A percentile compares a stretch with the other conserved stretches of the same genome.
Evolutionary conservation across 2,888 invertebrate species (phyloP).

Genomic region (Nezara viridula): DNA sequence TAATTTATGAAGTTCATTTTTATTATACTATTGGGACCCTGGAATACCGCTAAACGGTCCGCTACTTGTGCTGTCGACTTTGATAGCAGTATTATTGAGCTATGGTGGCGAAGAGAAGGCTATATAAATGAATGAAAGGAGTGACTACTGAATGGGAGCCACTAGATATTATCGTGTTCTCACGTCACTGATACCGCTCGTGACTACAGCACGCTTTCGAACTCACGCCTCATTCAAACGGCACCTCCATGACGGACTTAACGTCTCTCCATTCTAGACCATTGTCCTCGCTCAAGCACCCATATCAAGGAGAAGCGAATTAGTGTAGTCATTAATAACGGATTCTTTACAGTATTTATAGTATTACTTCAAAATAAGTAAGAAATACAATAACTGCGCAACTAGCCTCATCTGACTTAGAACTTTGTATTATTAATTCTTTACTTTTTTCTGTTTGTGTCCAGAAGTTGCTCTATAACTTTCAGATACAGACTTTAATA

Average conservation of each 20-base stretch:
- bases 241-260: not conserved
- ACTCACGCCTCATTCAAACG: conserved; percentile 1
- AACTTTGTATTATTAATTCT: too few relatives aligned
- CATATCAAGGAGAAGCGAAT: not conserved
- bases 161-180: conserved; percentile 12
- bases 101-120: not conserved
- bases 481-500: too few relatives aligned
- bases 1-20: too few relatives aligned
- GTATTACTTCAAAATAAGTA: too few relatives aligned
- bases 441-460: too few relatives aligned
- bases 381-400: too few relatives aligned
- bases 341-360: too few relatives aligned
- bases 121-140: not conserved
- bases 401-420: too few relatives aligned
- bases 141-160: not conserved
- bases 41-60: too few relatives aligned
- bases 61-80: not conserved
- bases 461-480: too few relatives aligned
- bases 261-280: not conserved
- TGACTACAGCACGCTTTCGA: not conserved
- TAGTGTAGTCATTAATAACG: too few relatives aligned
- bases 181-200: conserved; percentile 1
- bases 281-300: not conserved
- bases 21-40: too few relatives aligned
- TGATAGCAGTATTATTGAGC: not conserved